Evolutionary conservation across 2,113 vertebrate genomes (phyloP), one percentile per base, ranked within the genome.

Genomic region (Lepus timidus): DNA sequence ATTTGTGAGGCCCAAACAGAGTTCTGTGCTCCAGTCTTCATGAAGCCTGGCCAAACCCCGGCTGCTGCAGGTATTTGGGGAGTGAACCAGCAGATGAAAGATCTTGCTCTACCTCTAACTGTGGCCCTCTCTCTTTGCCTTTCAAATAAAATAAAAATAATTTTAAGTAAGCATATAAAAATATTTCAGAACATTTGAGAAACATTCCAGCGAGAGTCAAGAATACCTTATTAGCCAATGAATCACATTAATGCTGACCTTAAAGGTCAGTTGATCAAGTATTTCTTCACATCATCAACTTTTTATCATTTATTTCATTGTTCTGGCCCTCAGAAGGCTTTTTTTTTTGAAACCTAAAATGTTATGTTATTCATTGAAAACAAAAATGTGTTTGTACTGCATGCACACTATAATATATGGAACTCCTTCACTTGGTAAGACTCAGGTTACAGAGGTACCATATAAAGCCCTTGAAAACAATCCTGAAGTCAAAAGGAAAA

Each of bases 251-350:
- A 29, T 90, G 73, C 89, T 0, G 1, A 89, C 12, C 36, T 84
- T 58, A 78, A 82, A 74, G 95, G 92, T 81, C 39, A 81, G 88
- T 96, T 97, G 95, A 67, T 86, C 71, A 9, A 92, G 31, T 88
- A 68, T 62, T 58, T 91, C 67, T 92, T 86, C 7, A 4, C 49
- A 82, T 97, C 84, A 88, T 73, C 85, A 95, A 94, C 2, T 91
- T 67, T 61, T 96, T 78, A 88, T 79, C 83, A 79, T 58, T 92
- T 95, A 95, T 76, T 96, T 96, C 96, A 95, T 95, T 88, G 93
- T 9, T 92, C 84, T 90, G 95, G 23, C 51, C 92, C 31, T 94
- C 67, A 85, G 31, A 88, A 74, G 25, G 27, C 51, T 96, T 58
- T 58, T 58, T 58, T 96, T 96, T 95, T 86, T 68, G 73, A 39